phyloP scores from a whole-genome alignment of 1,140 invertebrate genomes.

The Drosophila sechellia region DNA sequence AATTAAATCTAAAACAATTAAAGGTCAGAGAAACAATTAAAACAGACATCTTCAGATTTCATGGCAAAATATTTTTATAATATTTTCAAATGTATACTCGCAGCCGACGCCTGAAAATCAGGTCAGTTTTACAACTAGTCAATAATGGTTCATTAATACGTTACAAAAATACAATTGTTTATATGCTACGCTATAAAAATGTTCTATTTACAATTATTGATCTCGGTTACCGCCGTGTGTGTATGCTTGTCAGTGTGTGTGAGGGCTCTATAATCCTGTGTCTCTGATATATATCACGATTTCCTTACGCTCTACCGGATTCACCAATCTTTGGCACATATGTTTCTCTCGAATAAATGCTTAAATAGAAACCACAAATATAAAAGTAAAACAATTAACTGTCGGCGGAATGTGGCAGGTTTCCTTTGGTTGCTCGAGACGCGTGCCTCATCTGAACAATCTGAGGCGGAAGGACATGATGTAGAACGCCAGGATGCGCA shows the following conservation, averaged over 20 bases:
- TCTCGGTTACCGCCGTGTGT: slow-evolving; percentile 32
- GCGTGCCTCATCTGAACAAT: slow-evolving; percentile 72
- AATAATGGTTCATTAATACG: slow-evolving; percentile 56
- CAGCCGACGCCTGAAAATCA: slow-evolving; percentile 31
- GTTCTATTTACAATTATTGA: slow-evolving; percentile 40
- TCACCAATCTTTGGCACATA: slow-evolving; percentile 70
- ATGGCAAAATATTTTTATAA: slow-evolving; percentile 33
- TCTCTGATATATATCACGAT: slow-evolving; percentile 69
- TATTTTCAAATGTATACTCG: slow-evolving; percentile 42
- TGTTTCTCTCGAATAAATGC: slow-evolving; percentile 44
- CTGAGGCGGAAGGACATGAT: slow-evolving; percentile 82
- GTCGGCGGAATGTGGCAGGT: slow-evolving; percentile 58
- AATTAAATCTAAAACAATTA: neutral
- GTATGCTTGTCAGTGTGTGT: slow-evolving; percentile 18
- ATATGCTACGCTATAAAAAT: slow-evolving; percentile 37
- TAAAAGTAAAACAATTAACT: slow-evolving; percentile 24
- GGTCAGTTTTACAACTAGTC: slow-evolving; percentile 44
- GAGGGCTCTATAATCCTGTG: slow-evolving; percentile 31
- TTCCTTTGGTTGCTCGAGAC: neutral
- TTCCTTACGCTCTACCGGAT: slow-evolving; percentile 63
- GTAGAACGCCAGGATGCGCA: slow-evolving; percentile 80
- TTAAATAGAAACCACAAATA: slow-evolving; percentile 40
- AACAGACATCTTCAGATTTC: neutral
- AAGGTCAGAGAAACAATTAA: neutral
- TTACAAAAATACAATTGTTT: slow-evolving; percentile 53